Evolutionary conservation across 2,888 invertebrate genomes (phyloP).

Genomic region (Ochropacha duplaris): DNA sequence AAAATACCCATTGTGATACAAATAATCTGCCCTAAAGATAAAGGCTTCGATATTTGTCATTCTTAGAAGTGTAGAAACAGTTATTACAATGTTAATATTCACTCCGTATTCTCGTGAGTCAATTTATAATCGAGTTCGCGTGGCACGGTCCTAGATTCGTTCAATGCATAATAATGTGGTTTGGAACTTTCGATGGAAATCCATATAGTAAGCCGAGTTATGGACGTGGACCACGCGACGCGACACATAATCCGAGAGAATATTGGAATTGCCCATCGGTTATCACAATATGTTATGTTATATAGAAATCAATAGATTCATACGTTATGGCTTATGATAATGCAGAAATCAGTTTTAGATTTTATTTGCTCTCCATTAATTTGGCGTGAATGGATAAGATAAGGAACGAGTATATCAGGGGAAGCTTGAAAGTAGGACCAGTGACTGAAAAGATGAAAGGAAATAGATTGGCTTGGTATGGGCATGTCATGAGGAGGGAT

Average conservation of each 20-base stretch:
- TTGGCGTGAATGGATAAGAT: too few species aligned
- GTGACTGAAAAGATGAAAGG: too few species aligned
- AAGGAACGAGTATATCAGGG: too few species aligned
- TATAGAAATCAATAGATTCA: too few species aligned
- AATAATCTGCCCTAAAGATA: too few species aligned
- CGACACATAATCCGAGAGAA: conserved; percentile 1
- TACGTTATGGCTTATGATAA: background rate
- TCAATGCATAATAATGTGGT: conserved; percentile 51
- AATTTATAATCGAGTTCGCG: conserved; percentile 12
- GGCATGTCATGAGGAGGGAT: too few species aligned
- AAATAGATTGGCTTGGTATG: too few species aligned
- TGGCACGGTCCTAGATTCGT: conserved; percentile 22
- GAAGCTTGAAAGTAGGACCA: too few species aligned
- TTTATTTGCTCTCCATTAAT: too few species aligned
- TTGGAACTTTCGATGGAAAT: conserved; percentile 42
- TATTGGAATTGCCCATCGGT: background rate
- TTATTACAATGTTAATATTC: conserved; percentile 4
- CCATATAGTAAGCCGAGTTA: conserved; percentile 23
- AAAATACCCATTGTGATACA: too few species aligned
- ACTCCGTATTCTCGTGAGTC: background rate
- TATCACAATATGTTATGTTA: background rate
- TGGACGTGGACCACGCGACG: conserved; percentile 20
- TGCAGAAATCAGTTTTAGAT: too few species aligned
- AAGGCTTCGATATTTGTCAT: too few species aligned
- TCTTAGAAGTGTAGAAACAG: background rate